Base-by-base conservation (phyloP, 2,113 vertebrate species). In the Bambusicola thoracicus region DNA sequence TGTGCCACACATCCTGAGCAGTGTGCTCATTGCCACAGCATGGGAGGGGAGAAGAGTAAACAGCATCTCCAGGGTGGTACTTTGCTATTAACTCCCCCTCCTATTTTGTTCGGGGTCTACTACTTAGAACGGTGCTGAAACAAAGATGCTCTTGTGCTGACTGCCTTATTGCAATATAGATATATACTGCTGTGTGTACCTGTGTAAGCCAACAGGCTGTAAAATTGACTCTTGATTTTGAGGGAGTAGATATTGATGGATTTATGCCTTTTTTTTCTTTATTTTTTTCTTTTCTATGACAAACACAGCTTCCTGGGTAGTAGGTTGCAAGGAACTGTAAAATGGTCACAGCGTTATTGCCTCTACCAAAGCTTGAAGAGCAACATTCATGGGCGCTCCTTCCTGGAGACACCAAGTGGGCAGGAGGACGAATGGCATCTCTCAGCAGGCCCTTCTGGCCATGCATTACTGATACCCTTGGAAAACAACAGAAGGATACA, bases 1-100 rank as follows among this genome's bases (percentile, higher is more conserved):
- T n/a, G 11, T 69, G 43, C 49, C n/a, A n/a, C 18, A 2, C 2
- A 1, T 51, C 19, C 2, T 0, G 79, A 67, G 19, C 0, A 1
- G 29, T 53, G n/a, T 74, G 22, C 29, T 61, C n/a, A 13, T 41
- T 67, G 44, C 7, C 44, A 34, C 2, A 17, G 51, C 19, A 38
- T 67, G 32, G 32, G 11, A 25, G 51, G 14, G 14, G 15, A 61
- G n/a, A 6, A 8, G 29, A 53, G 38, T 38, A 38, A 85, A 38
- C 36, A 25, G 66, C 8, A 15, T 30, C 13, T 55, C 13, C 36
- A 48, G n/a, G 44, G 25, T 20, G 18, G 8, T 15, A 34, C n/a
- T 43, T 18, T 40, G 30, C 49, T 3, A 32, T 22, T 32, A 68
- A 27, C 11, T 17, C 40, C 8, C 19, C 17, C 16, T 61, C 40